These are phyloP conservation scores for Empidonax traillii DNA, from an alignment of 2,113 vertebrate species.

Conservation along the genomic window DNA sequence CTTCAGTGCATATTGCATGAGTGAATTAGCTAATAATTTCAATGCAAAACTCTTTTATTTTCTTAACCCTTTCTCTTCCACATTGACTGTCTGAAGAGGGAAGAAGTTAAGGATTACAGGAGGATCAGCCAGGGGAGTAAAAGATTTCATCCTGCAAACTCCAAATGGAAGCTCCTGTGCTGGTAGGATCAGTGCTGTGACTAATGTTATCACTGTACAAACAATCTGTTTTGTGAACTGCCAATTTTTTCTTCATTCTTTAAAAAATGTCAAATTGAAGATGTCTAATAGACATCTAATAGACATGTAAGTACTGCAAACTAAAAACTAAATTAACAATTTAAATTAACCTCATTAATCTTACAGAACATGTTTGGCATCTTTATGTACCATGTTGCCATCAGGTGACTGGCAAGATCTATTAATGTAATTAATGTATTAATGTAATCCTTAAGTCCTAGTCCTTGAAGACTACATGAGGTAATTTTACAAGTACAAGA, in stretches of 20 bases:
- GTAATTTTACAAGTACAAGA: not conserved
- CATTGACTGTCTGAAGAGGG: not conserved
- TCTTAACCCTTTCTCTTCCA: not conserved
- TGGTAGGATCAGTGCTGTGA: not conserved
- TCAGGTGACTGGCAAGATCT: not conserved
- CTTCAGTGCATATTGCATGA: not conserved
- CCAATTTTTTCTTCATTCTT: not conserved
- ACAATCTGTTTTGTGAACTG: not conserved
- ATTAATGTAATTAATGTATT: not conserved
- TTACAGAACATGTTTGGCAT: not conserved
- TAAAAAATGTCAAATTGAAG: not conserved
- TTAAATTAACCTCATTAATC: not conserved
- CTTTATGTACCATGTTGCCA: not conserved
- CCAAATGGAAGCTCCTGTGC: not conserved
- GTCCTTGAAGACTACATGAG: not conserved
- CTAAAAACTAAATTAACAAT: not conserved
- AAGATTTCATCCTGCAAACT: not conserved
- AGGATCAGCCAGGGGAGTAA: not conserved
- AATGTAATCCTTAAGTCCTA: not conserved
- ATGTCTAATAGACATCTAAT: not conserved
- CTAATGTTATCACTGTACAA: not conserved
- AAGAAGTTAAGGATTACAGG: not conserved
- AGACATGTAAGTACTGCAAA: not conserved
- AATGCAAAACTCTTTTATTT: not conserved
- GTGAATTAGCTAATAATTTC: not conserved